Evolutionary conservation across 2,888 invertebrate genomes (phyloP).

Genomic region (Leptopilina drosophilae): DNA sequence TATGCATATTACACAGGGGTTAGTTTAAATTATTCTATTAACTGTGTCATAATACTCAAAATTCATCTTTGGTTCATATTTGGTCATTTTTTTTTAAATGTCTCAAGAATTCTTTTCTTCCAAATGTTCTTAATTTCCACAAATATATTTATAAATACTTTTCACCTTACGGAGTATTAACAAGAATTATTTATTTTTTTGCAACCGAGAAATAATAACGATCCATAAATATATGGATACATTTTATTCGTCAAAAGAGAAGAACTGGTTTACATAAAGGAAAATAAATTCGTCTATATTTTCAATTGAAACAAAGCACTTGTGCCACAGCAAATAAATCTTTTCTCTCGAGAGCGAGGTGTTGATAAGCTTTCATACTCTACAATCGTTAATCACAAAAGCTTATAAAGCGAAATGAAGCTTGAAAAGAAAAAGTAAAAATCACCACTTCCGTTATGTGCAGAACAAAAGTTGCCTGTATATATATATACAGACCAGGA

Average conservation of each 20-base stretch:
- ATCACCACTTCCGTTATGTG: constrained; percentile 10
- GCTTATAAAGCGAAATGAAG: constrained; percentile 31
- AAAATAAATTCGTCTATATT: constrained; percentile 23
- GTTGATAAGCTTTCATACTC: constrained; percentile 39
- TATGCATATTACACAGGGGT: background rate
- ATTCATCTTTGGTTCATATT: background rate
- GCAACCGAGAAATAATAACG: background rate
- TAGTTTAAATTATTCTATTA: background rate
- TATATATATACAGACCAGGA: background rate
- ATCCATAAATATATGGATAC: background rate
- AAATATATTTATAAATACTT: too few species aligned
- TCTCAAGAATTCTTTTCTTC: too few species aligned
- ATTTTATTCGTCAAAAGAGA: constrained; percentile 3
- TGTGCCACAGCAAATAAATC: constrained; percentile 23
- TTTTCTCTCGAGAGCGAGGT: constrained; percentile 15
- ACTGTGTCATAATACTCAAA: background rate
- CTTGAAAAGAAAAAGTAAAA: constrained; percentile 23
- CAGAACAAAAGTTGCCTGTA: background rate
- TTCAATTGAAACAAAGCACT: constrained; percentile 31
- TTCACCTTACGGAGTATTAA: too few species aligned
- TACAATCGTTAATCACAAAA: constrained; percentile 36
- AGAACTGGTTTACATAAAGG: constrained; percentile 1
- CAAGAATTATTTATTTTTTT: too few species aligned
- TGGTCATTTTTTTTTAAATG: too few species aligned
- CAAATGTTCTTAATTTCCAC: too few species aligned